Base-by-base conservation (phyloP, 2,888 invertebrate genomes). In the Lasioglossum zephyrum region DNA sequence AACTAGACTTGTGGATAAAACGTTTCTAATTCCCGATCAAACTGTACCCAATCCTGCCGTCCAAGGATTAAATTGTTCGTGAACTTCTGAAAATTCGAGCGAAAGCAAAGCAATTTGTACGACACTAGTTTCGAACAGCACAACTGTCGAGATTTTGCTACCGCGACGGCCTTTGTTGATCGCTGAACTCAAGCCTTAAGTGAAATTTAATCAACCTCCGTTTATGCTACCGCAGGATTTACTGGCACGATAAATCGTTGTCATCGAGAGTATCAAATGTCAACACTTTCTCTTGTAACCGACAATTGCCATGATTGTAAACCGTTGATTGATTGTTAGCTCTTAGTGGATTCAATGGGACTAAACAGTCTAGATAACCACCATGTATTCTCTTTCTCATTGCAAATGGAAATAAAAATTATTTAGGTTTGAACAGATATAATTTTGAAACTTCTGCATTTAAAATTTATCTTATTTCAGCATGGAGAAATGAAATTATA, bases 131-230 rank as follows among this genome's bases (percentile, higher is more conserved):
- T 63, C 63, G 26, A 26, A 16, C 26, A 18, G 16, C 16, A 6
- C 63, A 18, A 31, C 16, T 18, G 31, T 31, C 6, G 0, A 31
- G 31, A 31, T 16, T 63, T 63, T 63, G 31, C 16, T 26, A 31
- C 18, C 31, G 31, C 16, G 31, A 31, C 31, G 5, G 6, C 1
- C 31, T 63, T 63, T 63, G 63, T 31, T 63, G 63, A 31, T 63
- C 63, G 63, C 31, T 31, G 63, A 63, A 63, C 63, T 0, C 31
- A 18, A 31, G 31, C 31, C 16, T 63, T 31, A 31, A 31, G 31
- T 18, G 63, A 31, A 63, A 63, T 31, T 63, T 63, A 63, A 63
- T 63, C 63, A 63, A 16, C 63, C 63, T 26, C 31, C 63, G 63
- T 63, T 63, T 63, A 31, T 63, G 31, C 16, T 31, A 16, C 63